phyloP scores from a whole-genome alignment of 2,113 vertebrate genomes.

The Rynchops niger region DNA sequence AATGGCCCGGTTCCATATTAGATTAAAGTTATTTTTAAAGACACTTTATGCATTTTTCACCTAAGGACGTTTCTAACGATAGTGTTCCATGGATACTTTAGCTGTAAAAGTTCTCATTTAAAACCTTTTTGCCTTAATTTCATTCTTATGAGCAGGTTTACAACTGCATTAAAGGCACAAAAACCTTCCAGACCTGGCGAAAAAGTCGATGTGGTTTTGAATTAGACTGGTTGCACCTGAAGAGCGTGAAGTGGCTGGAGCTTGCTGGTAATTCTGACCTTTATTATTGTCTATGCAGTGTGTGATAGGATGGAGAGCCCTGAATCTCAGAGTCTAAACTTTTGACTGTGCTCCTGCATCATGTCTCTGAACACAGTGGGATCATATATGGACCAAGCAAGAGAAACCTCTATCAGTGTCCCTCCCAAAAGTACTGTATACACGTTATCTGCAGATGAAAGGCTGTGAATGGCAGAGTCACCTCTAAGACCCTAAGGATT shows the following conservation, averaged over 20 bases:
- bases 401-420: background rate
- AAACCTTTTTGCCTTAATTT: background rate
- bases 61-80: background rate
- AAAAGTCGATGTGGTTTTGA: background rate
- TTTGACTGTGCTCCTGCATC: background rate
- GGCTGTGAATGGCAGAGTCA: background rate
- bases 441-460: background rate
- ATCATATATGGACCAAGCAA: background rate
- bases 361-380: background rate
- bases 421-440: background rate
- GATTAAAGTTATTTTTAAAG: background rate
- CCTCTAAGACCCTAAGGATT: background rate
- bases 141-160: background rate
- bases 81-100: background rate
- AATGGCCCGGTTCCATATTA: background rate
- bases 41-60: background rate
- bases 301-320: background rate
- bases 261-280: background rate
- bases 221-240: background rate
- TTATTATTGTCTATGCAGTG: background rate
- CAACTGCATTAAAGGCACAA: background rate
- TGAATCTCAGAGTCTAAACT: background rate
- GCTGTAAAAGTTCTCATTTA: background rate
- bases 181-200: background rate
- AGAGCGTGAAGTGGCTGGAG: background rate